Evolutionary conservation across 2,888 invertebrate species (phyloP), one percentile per base, ranked within the genome.

Genomic region (Hirudinaria manillensis): DNA sequence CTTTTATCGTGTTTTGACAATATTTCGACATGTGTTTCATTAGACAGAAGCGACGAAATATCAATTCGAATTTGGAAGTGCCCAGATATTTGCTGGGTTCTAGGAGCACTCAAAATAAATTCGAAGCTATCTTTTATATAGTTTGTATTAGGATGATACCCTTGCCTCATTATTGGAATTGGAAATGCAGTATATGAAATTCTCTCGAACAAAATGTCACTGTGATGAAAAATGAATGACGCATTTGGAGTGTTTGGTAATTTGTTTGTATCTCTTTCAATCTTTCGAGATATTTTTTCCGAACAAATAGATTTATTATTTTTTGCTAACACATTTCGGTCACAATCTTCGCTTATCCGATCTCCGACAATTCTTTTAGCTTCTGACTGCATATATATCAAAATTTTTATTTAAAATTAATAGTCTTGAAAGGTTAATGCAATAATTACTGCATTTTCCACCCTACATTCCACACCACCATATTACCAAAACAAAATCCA

Each of bases 151-250:
- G 1, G 7, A 24, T 27, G 29, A 61, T 24, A 7, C 61, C 10
- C n/a, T 29, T 27, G 29, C n/a, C n/a, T 61, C 61, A 27, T 6
- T 29, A 61, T 4, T 29, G 7, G 29, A 61, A n/a, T 29, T 21
- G 61, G 24, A 61, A 7, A 16, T 29, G 61, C 24, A 27, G 29
- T 29, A 29, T 61, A 61, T 27, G 29, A 24, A 61, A 61, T 24
- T 61, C 61, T 24, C 29, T 61, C n/a, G 61, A 10, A 24, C 24
- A 61, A 10, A 24, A 61, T 29, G 24, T 61, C 61, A 61, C 61
- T 61, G 61, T 61, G 61, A 61, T n/a, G 61, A 29, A 61, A 61
- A 61, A n/a, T 61, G n/a, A 61, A 29, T 21, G 13, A 29, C n/a
- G 29, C 1, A 61, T 61, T 61, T 61, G 61, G 24, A 61, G 61